Evolutionary conservation across 2,888 invertebrate genomes (phyloP), one percentile per base, ranked within the genome.

Genomic region (Lacanobia wlatinum): DNA sequence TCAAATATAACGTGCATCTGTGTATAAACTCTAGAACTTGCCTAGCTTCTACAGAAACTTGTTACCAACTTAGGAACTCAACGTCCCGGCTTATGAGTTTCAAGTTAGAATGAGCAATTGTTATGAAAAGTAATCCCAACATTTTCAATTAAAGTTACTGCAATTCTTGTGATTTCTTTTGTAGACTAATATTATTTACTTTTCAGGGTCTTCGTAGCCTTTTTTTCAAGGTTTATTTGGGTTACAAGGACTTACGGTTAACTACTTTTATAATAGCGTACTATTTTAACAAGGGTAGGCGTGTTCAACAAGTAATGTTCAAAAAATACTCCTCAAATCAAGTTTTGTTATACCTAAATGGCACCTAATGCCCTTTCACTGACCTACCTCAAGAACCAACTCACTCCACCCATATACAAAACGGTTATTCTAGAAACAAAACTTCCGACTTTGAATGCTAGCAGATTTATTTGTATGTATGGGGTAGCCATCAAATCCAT

Each of bases 91-190:
- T 66, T 61, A 52, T 52, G 28, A 78, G 53, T 76, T 65, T 40
- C 66, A 70, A 76, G 21, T 56, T 55, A n/a, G 28, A 69, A 74
- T 58, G 74, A 70, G 43, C 59, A 60, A 70, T 66, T 63, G 63
- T 80, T 70, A 66, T 66, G 46, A 56, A 80, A 73, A 76, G 70
- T 78, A 70, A 71, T 76, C 63, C 14, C 46, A 80, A 68, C 79
- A 56, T 67, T 73, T 76, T 76, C 56, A 61, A 64, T 80, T 76
- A 67, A 79, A 71, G 52, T 76, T 60, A 48, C 7, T 60, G 63
- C 46, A 72, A 72, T 76, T 70, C 46, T 52, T 60, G 46, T 52
- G n/a, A 50, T 76, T 76, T 61, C 7, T 65, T 59, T 65, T 23
- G 28, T 63, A 50, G 67, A 34, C n/a, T 59, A 6, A 4, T 52